Conservation (phyloP, 2,797 vertebrate species). For the Okamejei kenojei region DNA sequence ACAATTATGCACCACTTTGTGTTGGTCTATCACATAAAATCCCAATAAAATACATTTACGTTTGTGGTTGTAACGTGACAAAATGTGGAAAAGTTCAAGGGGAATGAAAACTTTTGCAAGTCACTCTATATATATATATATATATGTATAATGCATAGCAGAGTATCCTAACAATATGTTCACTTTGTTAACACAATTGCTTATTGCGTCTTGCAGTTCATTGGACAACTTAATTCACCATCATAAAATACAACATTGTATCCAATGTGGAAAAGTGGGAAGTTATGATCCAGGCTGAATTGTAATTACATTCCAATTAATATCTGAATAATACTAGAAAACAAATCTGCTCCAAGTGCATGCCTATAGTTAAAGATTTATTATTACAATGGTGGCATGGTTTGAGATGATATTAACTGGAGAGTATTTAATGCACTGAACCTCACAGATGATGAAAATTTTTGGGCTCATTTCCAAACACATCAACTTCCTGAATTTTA, state of each 20-base stretch:
- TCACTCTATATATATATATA: too few relatives aligned
- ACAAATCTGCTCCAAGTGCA: background rate
- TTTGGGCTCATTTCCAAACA: background rate
- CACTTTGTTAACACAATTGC: background rate
- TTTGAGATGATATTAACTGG: conserved; percentile 12
- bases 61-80: too few relatives aligned
- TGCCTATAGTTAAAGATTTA: background rate
- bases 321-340: background rate
- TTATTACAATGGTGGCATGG: background rate
- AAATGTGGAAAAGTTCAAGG: too few relatives aligned
- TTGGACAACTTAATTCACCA: conserved; percentile 2
- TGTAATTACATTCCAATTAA: background rate
- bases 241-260: conserved; percentile 10
- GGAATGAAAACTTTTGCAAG: too few relatives aligned
- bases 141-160: too few relatives aligned
- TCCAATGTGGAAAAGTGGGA: background rate
- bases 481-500: background rate
- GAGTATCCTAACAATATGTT: background rate
- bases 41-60: too few relatives aligned
- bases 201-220: background rate
- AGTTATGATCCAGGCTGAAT: background rate
- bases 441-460: background rate
- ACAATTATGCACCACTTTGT: too few relatives aligned
- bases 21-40: too few relatives aligned
- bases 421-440: background rate